Percentiles rank a stretch among this genome's conserved stretches.
phyloP scores from a whole-genome alignment of 2,888 invertebrate species.

The Linnaemya vulpina region DNA sequence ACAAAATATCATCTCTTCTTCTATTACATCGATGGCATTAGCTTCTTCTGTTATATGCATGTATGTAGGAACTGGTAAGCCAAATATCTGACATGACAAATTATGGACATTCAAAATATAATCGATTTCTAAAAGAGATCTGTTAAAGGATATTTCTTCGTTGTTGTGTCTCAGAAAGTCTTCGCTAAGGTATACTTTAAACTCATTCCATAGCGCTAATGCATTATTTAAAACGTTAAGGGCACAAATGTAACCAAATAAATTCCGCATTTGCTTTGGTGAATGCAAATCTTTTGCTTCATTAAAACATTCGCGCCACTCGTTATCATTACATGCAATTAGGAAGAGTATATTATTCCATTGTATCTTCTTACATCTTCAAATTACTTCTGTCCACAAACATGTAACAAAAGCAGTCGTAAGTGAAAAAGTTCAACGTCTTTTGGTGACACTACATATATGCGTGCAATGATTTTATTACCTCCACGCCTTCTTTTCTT shows the following conservation, averaged over 20 bases:
- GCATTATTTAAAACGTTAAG: slow-evolving; percentile 26
- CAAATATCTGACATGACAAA: slow-evolving; percentile 13
- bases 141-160: slow-evolving; percentile 21
- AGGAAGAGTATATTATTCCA: slow-evolving; percentile 53
- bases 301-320: slow-evolving; percentile 64
- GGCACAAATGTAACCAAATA: slow-evolving; percentile 18
- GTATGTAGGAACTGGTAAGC: slow-evolving; percentile 13
- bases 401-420: slow-evolving; percentile 32
- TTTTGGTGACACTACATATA: slow-evolving; percentile 66
- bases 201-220: slow-evolving; percentile 13
- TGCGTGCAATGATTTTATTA: slow-evolving; percentile 58
- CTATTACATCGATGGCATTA: background rate
- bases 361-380: slow-evolving; percentile 48
- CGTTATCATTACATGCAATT: slow-evolving; percentile 45
- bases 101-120: slow-evolving; percentile 21
- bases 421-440: slow-evolving; percentile 67
- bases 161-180: slow-evolving; percentile 12
- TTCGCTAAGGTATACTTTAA: slow-evolving; percentile 17
- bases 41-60: background rate
- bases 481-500: slow-evolving; percentile 48
- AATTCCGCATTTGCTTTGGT: slow-evolving; percentile 11
- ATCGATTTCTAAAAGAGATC: slow-evolving; percentile 4
- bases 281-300: slow-evolving; percentile 47
- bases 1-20: background rate
- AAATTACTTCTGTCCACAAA: background rate